phyloP scores from a whole-genome alignment of 2,888 invertebrate species.

The Caenorhabditis virilis region DNA sequence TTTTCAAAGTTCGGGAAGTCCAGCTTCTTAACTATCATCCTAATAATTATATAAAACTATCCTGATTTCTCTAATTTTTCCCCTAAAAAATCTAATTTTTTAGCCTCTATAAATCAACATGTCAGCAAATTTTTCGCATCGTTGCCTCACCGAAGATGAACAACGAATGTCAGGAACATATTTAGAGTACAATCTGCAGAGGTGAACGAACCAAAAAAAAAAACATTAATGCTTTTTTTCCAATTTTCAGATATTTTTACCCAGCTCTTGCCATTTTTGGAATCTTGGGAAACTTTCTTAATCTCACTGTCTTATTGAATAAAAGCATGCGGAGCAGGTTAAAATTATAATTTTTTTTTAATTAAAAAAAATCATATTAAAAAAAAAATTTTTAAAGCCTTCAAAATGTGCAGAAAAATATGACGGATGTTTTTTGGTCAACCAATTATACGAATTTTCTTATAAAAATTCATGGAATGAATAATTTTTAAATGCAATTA shows the following conservation, averaged over 20 bases:
- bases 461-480: too few species aligned
- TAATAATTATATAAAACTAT: too few species aligned
- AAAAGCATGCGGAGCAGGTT: slow-evolving; percentile 55
- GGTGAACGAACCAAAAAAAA: slow-evolving; percentile 16
- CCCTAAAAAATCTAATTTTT: too few species aligned
- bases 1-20: too few species aligned
- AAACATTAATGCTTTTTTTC: neutral
- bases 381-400: too few species aligned
- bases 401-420: too few species aligned
- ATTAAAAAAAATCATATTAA: neutral
- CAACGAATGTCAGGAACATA: slow-evolving; percentile 59
- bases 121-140: slow-evolving; percentile 51
- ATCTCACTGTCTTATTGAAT: slow-evolving; percentile 65
- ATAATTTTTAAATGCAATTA: too few species aligned
- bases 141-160: slow-evolving; percentile 58
- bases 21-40: too few species aligned
- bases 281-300: slow-evolving; percentile 64
- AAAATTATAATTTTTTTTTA: neutral
- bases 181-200: slow-evolving; percentile 51
- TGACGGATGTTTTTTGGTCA: too few species aligned
- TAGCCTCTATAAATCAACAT: too few species aligned
- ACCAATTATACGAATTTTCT: too few species aligned
- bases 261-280: slow-evolving; percentile 64
- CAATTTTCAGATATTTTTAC: slow-evolving; percentile 59
- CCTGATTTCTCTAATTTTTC: too few species aligned